These are phyloP conservation scores for Erebia aethiops DNA, from an alignment of 2,888 invertebrate species.

Conservation along the genomic window DNA sequence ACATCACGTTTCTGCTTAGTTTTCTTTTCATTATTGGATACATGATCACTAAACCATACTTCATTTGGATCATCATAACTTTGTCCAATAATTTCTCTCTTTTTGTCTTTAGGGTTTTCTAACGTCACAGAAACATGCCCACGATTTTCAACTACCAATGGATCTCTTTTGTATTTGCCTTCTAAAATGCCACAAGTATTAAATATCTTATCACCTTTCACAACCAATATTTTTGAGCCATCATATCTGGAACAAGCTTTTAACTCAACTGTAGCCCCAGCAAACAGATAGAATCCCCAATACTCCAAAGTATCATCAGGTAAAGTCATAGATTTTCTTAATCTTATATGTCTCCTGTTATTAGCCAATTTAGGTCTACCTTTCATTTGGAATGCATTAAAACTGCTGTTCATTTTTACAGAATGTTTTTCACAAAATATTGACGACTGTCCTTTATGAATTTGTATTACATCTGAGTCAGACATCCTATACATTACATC, in stretches of 20 bases:
- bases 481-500: conserved; percentile 91
- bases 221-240: conserved; percentile 91
- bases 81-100: conserved; percentile 32
- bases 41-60: conserved; percentile 28
- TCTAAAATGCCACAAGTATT: conserved; percentile 90
- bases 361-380: conserved; percentile 87
- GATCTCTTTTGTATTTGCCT: conserved; percentile 84
- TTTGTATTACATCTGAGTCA: conserved; percentile 92
- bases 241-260: conserved; percentile 91
- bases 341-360: conserved; percentile 87
- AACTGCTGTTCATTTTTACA: conserved; percentile 88
- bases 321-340: conserved; percentile 91
- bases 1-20: conserved; percentile 60
- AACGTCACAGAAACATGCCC: conserved; percentile 79
- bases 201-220: conserved; percentile 90
- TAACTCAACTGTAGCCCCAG: conserved; percentile 89
- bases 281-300: conserved; percentile 93
- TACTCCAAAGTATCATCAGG: conserved; percentile 94
- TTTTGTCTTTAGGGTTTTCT: conserved; percentile 58
- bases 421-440: conserved; percentile 92
- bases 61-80: conserved; percentile 25
- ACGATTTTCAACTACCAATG: conserved; percentile 83
- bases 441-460: conserved; percentile 91
- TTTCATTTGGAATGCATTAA: conserved; percentile 89
- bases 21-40: conserved; percentile 36